Base-by-base conservation (phyloP, 2,888 invertebrate species). In the Neuroscelio doddi region DNA sequence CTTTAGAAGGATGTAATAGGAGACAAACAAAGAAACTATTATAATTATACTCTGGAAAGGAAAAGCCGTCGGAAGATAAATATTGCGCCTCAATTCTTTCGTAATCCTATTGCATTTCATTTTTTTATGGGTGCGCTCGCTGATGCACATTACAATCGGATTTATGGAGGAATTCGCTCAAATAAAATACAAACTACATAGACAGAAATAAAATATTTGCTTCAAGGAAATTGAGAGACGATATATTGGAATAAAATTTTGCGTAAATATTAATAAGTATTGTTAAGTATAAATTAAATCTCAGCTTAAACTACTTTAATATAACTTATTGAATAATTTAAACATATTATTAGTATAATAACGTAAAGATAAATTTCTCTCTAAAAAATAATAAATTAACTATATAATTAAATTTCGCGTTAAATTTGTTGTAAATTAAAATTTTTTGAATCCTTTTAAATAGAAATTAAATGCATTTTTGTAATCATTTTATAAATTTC, bases 131-230 rank as follows among this genome's bases (percentile, higher is more conserved):
- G 55, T 45, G 62, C 58, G 55, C 57, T 66, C 57, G 65, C 44
- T 53, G 62, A 62, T 66, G 66, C 58, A 62, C 62, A 57, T 66
- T 66, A 66, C 66, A 53, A 55, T 66, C 66, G 55, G 61, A 62
- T 66, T 66, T 66, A 66, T 66, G 50, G 65, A 66, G 55, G 66
- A 66, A 66, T 51, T 66, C 66, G 66, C 51, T 63, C 62, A 50
- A 66, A 66, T 66, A 58, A 62, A 66, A 66, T 66, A 58, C 62
- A 66, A 62, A 62, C 62, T 47, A 27, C 29, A 50, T 56, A 14
- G 53, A 52, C 57, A 36, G 41, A 39, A 58, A 58, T 66, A 44
- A 57, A 65, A 47, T 49, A 51, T 56, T 65, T 55, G 36, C 58
- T 51, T 12, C 17, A 26, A 56, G 32, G 52, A 51, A 52, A 56